A percentile compares a stretch with the other conserved stretches of the same genome.
Evolutionary conservation across 2,797 vertebrate genomes (phyloP).

Genomic region (Botia almorhae): DNA sequence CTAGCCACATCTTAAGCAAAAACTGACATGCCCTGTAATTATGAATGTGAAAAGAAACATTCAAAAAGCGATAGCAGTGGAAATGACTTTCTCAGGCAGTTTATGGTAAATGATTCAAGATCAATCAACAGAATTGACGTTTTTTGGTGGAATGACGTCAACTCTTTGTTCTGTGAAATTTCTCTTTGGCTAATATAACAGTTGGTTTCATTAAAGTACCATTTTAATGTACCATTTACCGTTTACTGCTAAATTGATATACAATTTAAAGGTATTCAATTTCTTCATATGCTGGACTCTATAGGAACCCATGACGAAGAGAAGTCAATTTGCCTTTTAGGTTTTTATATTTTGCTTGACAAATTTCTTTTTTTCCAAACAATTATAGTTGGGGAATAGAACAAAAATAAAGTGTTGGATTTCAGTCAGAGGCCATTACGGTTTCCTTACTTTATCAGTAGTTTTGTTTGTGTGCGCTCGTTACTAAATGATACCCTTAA

Average conservation of each 20-base stretch:
- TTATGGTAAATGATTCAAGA: constrained; percentile 18
- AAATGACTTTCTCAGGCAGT: neutral
- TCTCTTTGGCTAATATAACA: neutral
- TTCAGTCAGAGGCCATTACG: constrained; percentile 31
- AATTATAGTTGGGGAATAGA: constrained; percentile 29
- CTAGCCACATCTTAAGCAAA: constrained; percentile 12
- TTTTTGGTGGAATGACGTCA: neutral
- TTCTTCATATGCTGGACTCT: neutral
- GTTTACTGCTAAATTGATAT: constrained; percentile 14
- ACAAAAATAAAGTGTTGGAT: constrained; percentile 33
- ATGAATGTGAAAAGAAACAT: constrained; percentile 14
- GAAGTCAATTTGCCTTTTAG: neutral
- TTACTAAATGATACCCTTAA: constrained; percentile 32
- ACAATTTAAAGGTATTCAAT: neutral
- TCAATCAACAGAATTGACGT: constrained; percentile 1
- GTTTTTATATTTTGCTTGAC: neutral
- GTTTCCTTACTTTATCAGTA: constrained; percentile 11
- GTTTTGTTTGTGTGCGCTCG: constrained; percentile 3
- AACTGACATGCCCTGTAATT: constrained; percentile 36
- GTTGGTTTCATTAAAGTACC: neutral
- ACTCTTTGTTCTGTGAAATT: neutral
- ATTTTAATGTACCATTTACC: neutral
- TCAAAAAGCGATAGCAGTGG: neutral
- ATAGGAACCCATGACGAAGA: neutral
- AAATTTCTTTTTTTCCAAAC: neutral